phyloP scores from a whole-genome alignment of 2,797 vertebrate species.

The Sebastes itinus region DNA sequence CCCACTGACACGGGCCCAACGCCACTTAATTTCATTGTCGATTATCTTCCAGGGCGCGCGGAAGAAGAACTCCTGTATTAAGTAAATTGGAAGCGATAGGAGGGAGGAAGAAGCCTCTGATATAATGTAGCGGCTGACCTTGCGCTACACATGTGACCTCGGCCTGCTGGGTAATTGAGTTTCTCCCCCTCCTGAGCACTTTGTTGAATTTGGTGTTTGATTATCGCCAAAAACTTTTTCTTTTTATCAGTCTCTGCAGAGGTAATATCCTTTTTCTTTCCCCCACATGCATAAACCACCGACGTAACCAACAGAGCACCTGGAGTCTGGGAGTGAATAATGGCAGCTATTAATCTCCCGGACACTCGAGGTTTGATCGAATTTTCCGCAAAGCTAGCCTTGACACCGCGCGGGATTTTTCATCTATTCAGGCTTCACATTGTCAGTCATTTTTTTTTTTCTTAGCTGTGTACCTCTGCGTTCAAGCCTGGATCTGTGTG shows the following conservation, averaged over 20 bases:
- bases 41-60: conserved; percentile 40
- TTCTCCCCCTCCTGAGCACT: not conserved
- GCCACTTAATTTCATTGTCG: conserved; percentile 58
- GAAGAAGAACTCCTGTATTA: conserved; percentile 31
- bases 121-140: conserved; percentile 35
- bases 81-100: conserved; percentile 53
- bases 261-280: conserved; percentile 1
- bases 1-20: conserved; percentile 27
- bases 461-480: not conserved
- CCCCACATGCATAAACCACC: conserved; percentile 1
- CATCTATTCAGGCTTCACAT: conserved; percentile 27
- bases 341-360: conserved; percentile 57
- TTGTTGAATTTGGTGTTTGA: not conserved
- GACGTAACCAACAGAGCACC: conserved; percentile 9
- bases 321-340: conserved; percentile 53
- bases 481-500: conserved; percentile 1
- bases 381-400: conserved; percentile 46
- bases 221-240: conserved; percentile 15
- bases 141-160: conserved; percentile 3
- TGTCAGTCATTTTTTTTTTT: conserved; percentile 11
- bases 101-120: conserved; percentile 8
- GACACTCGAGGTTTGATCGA: conserved; percentile 57
- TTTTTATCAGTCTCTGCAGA: conserved; percentile 1
- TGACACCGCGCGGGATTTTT: conserved; percentile 11
- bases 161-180: conserved; percentile 9